Conservation (phyloP, 35 echinoderm and acorn worm species). For the Heliocidaris tuberculata region DNA sequence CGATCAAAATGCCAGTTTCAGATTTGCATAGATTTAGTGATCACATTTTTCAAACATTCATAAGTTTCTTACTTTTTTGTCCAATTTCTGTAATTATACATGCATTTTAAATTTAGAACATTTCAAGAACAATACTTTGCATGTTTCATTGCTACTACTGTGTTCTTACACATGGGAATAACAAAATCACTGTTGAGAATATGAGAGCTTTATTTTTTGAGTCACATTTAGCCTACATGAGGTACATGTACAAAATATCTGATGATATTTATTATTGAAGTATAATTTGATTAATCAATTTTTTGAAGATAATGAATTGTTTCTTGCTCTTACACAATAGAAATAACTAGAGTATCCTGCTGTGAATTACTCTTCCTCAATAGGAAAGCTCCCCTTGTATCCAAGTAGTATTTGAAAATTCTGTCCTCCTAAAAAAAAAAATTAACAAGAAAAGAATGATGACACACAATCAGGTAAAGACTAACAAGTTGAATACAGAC, state of each 20-base stretch:
- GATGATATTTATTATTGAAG: not conserved
- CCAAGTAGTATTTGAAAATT: constrained; percentile 55
- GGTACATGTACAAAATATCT: not conserved
- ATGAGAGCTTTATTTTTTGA: not conserved
- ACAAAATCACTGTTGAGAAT: not conserved
- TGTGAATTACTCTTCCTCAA: constrained; percentile 59
- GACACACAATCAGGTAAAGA: too few relatives aligned
- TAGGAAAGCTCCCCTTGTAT: constrained; percentile 53
- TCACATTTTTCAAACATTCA: too few relatives aligned
- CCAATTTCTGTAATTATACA: too few relatives aligned
- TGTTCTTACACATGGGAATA: not conserved
- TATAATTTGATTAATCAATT: not conserved
- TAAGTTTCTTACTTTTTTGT: too few relatives aligned
- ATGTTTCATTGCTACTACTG: too few relatives aligned
- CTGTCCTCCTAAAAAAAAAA: constrained; percentile 53
- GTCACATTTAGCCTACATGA: not conserved
- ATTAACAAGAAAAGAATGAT: too few relatives aligned
- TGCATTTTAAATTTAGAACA: too few relatives aligned
- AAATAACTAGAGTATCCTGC: constrained; percentile 49
- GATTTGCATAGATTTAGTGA: too few relatives aligned
- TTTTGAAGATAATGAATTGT: not conserved
- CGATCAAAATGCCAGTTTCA: too few relatives aligned
- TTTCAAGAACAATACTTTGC: too few relatives aligned
- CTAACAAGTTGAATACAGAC: too few relatives aligned
- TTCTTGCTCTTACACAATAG: constrained; percentile 56